Evolutionary conservation across 2,113 vertebrate species (phyloP).

Genomic region (Hoplias malabaricus): DNA sequence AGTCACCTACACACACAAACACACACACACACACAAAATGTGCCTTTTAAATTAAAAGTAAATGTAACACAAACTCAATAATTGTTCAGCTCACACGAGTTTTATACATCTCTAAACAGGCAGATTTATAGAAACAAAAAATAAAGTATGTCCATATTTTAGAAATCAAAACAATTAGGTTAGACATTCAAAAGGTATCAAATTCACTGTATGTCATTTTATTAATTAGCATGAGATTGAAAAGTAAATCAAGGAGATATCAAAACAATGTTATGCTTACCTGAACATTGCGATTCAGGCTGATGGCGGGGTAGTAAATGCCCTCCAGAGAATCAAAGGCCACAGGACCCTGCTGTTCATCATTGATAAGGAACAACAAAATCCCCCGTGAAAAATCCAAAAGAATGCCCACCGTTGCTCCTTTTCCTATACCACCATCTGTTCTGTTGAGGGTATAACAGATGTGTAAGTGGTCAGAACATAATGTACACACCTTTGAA

Average conservation of each 20-base stretch:
- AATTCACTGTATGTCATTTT: no score
- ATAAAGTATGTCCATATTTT: no score
- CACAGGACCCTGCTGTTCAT: constrained; percentile 97
- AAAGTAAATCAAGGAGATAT: no score
- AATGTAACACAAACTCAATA: background rate
- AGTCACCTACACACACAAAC: constrained; percentile 79
- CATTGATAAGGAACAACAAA: constrained; percentile 93
- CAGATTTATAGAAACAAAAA: no score
- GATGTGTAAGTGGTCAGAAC: no score
- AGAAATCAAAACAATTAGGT: no score
- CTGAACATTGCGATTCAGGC: constrained; percentile 98
- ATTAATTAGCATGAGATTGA: no score
- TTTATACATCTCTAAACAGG: no score
- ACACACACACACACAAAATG: constrained; percentile 21
- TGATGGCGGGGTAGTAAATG: constrained; percentile 90
- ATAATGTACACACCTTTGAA: no score
- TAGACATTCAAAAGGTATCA: no score
- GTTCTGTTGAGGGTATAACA: no score
- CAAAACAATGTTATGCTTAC: no score
- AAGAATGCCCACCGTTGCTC: constrained; percentile 88
- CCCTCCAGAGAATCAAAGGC: constrained; percentile 94
- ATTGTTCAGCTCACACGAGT: background rate
- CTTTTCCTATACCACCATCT: constrained; percentile 93
- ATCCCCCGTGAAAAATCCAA: constrained; percentile 88
- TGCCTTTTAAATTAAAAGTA: background rate